These are phyloP conservation scores for Siderastrea siderea DNA, from an alignment of 92 coral and sea anemone species.

Conservation along the genomic window DNA sequence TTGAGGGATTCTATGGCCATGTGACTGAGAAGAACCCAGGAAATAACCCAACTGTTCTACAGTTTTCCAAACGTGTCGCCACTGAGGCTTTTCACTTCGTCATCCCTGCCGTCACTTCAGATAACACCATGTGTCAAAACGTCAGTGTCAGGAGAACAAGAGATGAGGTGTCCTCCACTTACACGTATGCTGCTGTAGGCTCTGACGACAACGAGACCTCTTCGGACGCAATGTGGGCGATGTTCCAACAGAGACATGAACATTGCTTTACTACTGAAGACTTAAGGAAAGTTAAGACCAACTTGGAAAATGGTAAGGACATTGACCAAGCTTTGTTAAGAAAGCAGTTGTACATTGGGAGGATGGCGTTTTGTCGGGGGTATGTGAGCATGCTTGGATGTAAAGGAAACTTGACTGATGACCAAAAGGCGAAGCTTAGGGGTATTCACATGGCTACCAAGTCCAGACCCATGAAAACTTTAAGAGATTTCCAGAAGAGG, in stretches of 20 bases:
- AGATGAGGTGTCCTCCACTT: too few species aligned
- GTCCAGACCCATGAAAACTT: too few species aligned
- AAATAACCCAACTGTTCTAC: slow-evolving; percentile 42
- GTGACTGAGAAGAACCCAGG: slow-evolving; percentile 35
- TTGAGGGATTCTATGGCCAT: slow-evolving; percentile 46
- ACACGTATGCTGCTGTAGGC: too few species aligned
- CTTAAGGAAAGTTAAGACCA: not conserved
- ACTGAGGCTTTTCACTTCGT: slow-evolving; percentile 47
- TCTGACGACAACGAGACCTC: too few species aligned
- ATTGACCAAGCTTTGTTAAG: slow-evolving; percentile 8
- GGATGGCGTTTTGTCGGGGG: slow-evolving; percentile 36
- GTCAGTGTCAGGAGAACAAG: too few species aligned
- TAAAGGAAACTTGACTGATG: not conserved
- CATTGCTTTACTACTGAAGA: not conserved
- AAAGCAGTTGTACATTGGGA: slow-evolving; percentile 11
- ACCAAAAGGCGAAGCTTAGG: slow-evolving; percentile 1
- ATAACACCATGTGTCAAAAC: too few species aligned
- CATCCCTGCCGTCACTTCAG: slow-evolving; percentile 25
- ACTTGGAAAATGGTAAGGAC: slow-evolving; percentile 14
- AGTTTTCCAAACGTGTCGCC: slow-evolving; percentile 50
- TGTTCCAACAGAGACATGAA: slow-evolving; percentile 11
- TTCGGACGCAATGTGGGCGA: not conserved
- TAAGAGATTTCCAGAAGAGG: too few species aligned
- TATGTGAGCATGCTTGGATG: slow-evolving; percentile 23
- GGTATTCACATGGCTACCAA: too few species aligned